Percentiles rank a stretch among this genome's conserved stretches.
These are phyloP conservation scores for Thomomys bottae DNA, from an alignment of 2,113 vertebrate genomes.

Conservation along the genomic window DNA sequence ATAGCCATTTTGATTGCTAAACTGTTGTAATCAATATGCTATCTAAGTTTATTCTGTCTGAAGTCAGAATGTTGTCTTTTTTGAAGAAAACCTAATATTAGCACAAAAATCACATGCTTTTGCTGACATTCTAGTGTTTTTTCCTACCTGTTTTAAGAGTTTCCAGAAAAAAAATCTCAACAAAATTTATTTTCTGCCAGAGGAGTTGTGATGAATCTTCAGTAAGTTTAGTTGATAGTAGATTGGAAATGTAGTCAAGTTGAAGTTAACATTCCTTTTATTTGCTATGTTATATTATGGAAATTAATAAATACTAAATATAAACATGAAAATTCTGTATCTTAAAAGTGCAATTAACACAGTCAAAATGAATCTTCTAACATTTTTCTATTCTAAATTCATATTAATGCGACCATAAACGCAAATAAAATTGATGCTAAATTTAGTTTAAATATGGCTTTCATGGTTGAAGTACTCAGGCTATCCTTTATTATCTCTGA, in stretches of 20 bases:
- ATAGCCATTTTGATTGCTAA: constrained; percentile 8
- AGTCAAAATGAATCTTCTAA: constrained; percentile 59
- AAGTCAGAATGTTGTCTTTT: background rate
- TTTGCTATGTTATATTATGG: background rate
- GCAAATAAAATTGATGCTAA: constrained; percentile 61
- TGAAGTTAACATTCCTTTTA: constrained; percentile 57
- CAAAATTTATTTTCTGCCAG: constrained; percentile 51
- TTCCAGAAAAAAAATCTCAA: constrained; percentile 38
- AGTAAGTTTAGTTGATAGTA: constrained; percentile 61
- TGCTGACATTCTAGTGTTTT: background rate
- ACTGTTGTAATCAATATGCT: background rate
- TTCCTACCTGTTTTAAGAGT: background rate
- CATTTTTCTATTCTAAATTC: constrained; percentile 56
- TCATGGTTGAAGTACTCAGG: constrained; percentile 59
- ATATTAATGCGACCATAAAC: constrained; percentile 63
- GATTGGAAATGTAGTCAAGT: constrained; percentile 54
- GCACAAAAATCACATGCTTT: background rate
- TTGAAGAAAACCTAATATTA: background rate
- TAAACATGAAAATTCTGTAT: constrained; percentile 53
- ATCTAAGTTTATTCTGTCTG: background rate
- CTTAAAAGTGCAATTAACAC: constrained; percentile 67
- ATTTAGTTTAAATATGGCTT: background rate
- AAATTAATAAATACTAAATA: constrained; percentile 79
- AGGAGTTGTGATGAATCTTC: constrained; percentile 60
- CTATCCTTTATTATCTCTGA: constrained; percentile 63